Percentiles rank a stretch among this genome's conserved stretches.
Evolutionary conservation across 2,113 vertebrate species (phyloP).

Genomic region (Lota lota): DNA sequence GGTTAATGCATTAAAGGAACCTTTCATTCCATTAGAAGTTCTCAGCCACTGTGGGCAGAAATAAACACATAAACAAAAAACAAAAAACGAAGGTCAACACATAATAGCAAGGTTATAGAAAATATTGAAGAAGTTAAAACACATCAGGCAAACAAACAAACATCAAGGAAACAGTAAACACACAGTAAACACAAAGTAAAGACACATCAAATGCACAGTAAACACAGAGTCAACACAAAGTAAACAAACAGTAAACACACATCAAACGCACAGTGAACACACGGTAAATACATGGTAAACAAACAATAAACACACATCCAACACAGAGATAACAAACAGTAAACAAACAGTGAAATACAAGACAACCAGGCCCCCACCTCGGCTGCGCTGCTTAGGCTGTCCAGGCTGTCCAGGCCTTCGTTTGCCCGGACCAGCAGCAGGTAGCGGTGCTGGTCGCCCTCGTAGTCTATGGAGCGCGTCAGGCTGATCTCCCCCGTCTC

Average conservation of each 20-base stretch:
- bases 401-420: conserved; percentile 73
- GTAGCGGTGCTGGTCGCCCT: conserved; percentile 81
- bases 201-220: background rate
- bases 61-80: background rate
- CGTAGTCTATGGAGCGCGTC: conserved; percentile 80
- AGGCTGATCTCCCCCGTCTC: conserved; percentile 79
- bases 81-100: background rate
- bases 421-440: conserved; percentile 78
- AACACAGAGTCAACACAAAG: background rate
- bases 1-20: too few species aligned
- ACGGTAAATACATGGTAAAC: background rate
- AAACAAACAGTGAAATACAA: background rate
- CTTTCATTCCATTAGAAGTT: too few species aligned
- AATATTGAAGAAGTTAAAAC: background rate
- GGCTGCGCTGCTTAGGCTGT: conserved; percentile 76
- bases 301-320: background rate
- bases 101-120: background rate
- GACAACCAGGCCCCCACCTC: conserved; percentile 68
- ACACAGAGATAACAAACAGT: background rate
- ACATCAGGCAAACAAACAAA: background rate
- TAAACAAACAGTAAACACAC: background rate
- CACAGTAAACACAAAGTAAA: background rate
- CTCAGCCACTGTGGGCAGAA: background rate
- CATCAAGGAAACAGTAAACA: background rate
- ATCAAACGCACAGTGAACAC: background rate